Percentiles rank a stretch among this genome's conserved stretches.
phyloP scores from a whole-genome alignment of 2,888 invertebrate species.

The Drosophila engyochracea region DNA sequence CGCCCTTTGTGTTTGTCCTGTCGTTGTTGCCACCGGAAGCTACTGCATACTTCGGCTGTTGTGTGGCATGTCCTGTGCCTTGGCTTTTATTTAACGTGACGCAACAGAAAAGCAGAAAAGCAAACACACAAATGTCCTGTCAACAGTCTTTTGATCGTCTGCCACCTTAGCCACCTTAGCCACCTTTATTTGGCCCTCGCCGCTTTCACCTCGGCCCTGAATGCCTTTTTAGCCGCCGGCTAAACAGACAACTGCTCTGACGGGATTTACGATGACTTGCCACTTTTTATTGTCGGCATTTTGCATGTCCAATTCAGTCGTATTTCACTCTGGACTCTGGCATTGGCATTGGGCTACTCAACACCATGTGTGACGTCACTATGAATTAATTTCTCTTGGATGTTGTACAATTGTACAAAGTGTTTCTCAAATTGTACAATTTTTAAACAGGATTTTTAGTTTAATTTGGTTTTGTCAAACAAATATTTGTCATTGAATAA shows the following conservation, averaged over 20 bases:
- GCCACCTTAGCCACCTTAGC: constrained; percentile 38
- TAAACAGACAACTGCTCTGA: constrained; percentile 31
- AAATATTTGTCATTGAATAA: not conserved
- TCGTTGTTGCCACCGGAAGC: constrained; percentile 63
- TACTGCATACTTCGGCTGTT: constrained; percentile 31
- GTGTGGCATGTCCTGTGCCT: constrained; percentile 61
- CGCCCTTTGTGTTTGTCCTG: constrained; percentile 39
- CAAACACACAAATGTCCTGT: constrained; percentile 66
- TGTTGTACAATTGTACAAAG: not conserved
- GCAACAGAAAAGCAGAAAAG: constrained; percentile 69
- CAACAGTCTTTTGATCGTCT: constrained; percentile 66
- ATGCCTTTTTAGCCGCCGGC: constrained; percentile 69
- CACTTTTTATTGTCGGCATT: constrained; percentile 50
- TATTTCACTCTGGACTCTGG: not conserved
- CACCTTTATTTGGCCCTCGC: constrained; percentile 28
- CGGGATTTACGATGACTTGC: constrained; percentile 64
- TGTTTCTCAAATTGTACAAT: not conserved
- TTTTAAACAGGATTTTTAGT: not conserved
- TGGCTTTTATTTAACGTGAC: constrained; percentile 80
- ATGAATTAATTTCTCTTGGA: not conserved
- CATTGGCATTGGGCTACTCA: constrained; percentile 38
- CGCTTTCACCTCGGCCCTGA: constrained; percentile 41
- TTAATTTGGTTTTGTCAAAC: not conserved
- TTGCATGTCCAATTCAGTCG: constrained; percentile 46
- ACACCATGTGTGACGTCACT: constrained; percentile 27